These are phyloP conservation scores for Corythaixoides concolor DNA, from an alignment of 2,113 vertebrate genomes.

Conservation along the genomic window DNA sequence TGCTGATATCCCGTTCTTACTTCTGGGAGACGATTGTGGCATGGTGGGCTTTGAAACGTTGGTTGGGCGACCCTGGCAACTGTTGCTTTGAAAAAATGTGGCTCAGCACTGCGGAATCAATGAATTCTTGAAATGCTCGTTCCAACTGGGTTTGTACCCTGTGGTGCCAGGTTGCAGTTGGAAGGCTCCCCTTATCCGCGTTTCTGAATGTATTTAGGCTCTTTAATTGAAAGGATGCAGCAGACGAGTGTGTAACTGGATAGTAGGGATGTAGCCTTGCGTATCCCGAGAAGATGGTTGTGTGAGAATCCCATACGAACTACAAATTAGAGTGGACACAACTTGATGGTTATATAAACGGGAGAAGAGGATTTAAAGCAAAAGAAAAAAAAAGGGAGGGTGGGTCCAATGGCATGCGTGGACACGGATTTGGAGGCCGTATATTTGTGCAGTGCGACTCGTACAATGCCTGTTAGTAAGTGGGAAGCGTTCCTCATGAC, in stretches of 20 bases:
- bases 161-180: not conserved
- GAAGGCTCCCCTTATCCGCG: not conserved
- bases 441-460: not conserved
- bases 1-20: not conserved
- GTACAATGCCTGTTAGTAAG: not conserved
- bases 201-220: not conserved
- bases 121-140: not conserved
- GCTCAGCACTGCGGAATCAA: not conserved
- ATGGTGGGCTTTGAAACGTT: not conserved
- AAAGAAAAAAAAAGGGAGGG: not conserved
- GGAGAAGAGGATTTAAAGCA: not conserved
- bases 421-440: not conserved
- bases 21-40: not conserved
- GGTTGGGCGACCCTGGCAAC: not conserved
- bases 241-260: not conserved
- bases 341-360: not conserved
- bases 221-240: not conserved
- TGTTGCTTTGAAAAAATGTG: not conserved
- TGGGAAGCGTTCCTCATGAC: not conserved
- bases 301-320: not conserved
- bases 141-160: not conserved
- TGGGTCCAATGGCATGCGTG: rapidly evolving
- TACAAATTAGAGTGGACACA: not conserved
- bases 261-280: not conserved
- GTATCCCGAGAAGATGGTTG: not conserved